Base-by-base conservation (phyloP, 2,888 invertebrate species). In the Ectropis crepuscularia region DNA sequence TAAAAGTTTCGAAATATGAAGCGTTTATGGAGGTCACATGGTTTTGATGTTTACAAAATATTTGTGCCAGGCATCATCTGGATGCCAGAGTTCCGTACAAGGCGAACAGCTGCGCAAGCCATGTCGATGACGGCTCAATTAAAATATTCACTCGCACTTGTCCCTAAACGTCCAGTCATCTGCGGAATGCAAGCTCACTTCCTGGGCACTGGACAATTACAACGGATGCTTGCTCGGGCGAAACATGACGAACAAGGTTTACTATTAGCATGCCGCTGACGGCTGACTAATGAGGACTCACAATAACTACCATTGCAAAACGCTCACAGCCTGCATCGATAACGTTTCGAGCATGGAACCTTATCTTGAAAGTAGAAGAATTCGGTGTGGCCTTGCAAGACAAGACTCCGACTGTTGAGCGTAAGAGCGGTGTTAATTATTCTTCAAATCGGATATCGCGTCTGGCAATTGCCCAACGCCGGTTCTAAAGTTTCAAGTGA, bases 111-210 rank as follows among this genome's bases (percentile, higher is more conserved):
- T 65, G 64, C 48, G 53, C 41, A 7, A 9, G 16, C 48, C 46
- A 53, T 48, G 53, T 57, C 55, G 64, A 57, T 74, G 69, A 78
- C 68, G 74, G 65, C 69, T 78, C 77, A 82, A 79, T 83, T 82
- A 82, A 82, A 78, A 79, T 80, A 82, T 75, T 76, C 70, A 78
- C 75, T 78, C 85, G 79, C 70, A 79, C 76, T 78, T 85, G 80
- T 84, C 85, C 85, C 74, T 75, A 71, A 73, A 77, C 79, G 79
- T 75, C 74, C 81, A 81, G 79, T 78, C 85, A 86, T 85, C 82
- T 85, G 82, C 71, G 85, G 86, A 86, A 87, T 87, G 89, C 84
- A 81, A 77, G 83, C 81, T 85, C 84, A 87, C 85, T 89, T 90
- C 90, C 90, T 88, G 88, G 79, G 81, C 53, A 54, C 59, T 60